Base-by-base conservation (phyloP, 2,888 invertebrate species). In the Scelioninae gen. 2 region DNA sequence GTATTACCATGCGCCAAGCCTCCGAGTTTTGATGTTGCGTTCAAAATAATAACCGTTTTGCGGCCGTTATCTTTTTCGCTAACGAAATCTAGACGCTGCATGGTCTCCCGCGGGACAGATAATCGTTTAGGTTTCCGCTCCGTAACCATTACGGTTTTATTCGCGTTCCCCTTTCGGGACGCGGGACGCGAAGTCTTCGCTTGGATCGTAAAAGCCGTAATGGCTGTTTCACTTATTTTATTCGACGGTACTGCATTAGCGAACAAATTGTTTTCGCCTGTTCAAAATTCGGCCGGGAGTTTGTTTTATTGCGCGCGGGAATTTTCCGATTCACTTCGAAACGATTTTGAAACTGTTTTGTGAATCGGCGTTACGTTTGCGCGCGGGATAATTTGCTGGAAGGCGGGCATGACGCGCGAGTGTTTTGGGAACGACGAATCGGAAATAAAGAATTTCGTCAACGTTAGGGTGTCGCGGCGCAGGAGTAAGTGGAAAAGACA, bases 51-150 rank as follows among this genome's bases (percentile, higher is more conserved):
- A 63, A 64, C 33, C 52, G 37, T 73, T 73, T 53, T 43, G 64
- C 37, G 31, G 35, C 60, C 15, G 63, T 63, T 69, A 69, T 53
- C 53, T 64, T 60, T 58, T 58, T 52, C 60, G 41, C 64, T 39
- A 60, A 69, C 53, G 58, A 73, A 73, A 69, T 73, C 69, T 64
- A 69, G 69, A 69, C 53, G 35, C 58, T 28, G 45, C 43, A 18
- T 33, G 58, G 52, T 41, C 43, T 69, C 73, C 50, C 69, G 48
- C 15, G 69, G 64, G 73, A 7, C 35, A 64, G 73, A 73, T 73
- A 69, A 73, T 64, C 73, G 64, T 73, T 73, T 69, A 65, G 69
- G 69, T 69, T 69, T 69, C 73, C 69, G 53, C 69, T 58, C 25
- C 53, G 64, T 63, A 57, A 73, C 73, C 61, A 73, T 73, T 64